Conservation (phyloP, 1,140 invertebrate species). For the Drosophila lacteicornis region DNA sequence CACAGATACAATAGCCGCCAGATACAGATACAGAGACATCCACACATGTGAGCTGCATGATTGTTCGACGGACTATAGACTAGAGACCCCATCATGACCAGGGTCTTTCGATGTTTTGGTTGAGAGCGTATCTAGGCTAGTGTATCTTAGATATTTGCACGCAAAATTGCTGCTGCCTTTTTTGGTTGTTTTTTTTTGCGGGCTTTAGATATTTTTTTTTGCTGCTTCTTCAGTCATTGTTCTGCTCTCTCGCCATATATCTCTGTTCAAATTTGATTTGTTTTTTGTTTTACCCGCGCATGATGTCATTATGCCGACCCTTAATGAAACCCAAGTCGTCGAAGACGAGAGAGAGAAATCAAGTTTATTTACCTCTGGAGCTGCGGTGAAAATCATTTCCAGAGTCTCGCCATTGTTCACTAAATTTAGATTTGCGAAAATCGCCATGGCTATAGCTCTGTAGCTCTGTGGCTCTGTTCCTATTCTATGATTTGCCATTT, state of each 20-base stretch:
- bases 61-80: constrained; percentile 47
- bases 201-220: background rate
- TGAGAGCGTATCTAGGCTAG: constrained; percentile 84
- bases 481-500: constrained; percentile 37
- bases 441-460: constrained; percentile 7
- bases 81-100: constrained; percentile 62
- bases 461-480: constrained; percentile 9
- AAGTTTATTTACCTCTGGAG: constrained; percentile 40
- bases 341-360: constrained; percentile 25
- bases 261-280: constrained; percentile 56
- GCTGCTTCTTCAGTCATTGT: constrained; percentile 35
- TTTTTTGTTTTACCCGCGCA: constrained; percentile 33
- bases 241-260: constrained; percentile 27
- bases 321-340: constrained; percentile 44
- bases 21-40: constrained; percentile 41
- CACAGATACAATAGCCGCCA: constrained; percentile 68
- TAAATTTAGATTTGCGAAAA: constrained; percentile 53
- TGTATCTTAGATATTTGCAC: constrained; percentile 85
- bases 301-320: constrained; percentile 46
- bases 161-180: constrained; percentile 76
- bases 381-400: constrained; percentile 45
- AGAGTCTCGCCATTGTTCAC: constrained; percentile 39
- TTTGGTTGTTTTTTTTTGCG: constrained; percentile 33
- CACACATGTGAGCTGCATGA: constrained; percentile 39
- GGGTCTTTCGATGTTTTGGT: constrained; percentile 84